phyloP scores from a whole-genome alignment of 2,797 vertebrate genomes.

The Monodelphis domestica region DNA sequence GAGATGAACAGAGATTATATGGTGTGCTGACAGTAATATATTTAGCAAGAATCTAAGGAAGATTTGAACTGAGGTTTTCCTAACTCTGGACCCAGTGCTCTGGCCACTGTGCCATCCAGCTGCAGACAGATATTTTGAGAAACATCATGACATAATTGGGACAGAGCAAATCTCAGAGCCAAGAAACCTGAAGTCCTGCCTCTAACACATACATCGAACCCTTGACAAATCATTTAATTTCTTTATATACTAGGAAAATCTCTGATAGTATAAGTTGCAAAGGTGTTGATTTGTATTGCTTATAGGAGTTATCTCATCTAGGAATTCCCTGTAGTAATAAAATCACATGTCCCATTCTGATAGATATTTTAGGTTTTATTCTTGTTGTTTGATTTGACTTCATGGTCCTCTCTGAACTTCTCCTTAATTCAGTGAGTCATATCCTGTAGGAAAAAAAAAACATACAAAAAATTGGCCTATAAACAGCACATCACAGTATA shows the following conservation, averaged over 20 bases:
- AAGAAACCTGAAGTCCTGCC: background rate
- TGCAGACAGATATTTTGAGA: background rate
- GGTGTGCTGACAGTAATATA: background rate
- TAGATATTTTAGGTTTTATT: background rate
- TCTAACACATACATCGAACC: background rate
- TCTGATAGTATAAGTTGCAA: background rate
- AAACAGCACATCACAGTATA: background rate
- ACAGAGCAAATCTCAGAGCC: background rate
- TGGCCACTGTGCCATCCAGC: background rate
- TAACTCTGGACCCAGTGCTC: too few relatives aligned
- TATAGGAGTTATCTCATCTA: background rate
- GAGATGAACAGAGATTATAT: background rate
- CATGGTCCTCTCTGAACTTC: background rate
- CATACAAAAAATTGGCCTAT: background rate
- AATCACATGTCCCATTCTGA: background rate
- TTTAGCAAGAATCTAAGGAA: background rate
- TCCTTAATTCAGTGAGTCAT: background rate
- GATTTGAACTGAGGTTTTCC: background rate
- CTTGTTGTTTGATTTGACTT: background rate
- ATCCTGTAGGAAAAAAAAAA: background rate
- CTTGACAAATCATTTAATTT: background rate
- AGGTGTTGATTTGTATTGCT: background rate
- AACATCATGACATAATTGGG: background rate
- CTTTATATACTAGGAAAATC: background rate
- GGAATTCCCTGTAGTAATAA: background rate